Evolutionary conservation across 2,113 vertebrate species (phyloP).

Genomic region (Maccullochella peelii): DNA sequence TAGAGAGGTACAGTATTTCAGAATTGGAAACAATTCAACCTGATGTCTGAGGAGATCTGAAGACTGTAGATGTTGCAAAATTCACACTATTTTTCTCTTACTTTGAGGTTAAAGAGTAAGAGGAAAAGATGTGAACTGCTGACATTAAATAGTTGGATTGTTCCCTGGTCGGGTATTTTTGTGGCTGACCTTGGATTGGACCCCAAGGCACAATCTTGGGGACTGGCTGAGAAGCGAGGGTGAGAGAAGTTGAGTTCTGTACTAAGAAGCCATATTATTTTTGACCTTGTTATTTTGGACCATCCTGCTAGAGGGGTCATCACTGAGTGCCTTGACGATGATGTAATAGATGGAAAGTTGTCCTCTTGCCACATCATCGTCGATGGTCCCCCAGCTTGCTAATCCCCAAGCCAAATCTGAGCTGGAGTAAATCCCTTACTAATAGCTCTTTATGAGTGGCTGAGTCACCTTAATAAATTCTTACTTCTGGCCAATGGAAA

Average conservation of each 20-base stretch:
- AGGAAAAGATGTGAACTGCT: constrained; percentile 66
- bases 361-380: constrained; percentile 49
- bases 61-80: constrained; percentile 45
- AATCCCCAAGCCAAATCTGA: constrained; percentile 50
- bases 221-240: constrained; percentile 23
- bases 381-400: constrained; percentile 37
- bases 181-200: constrained; percentile 51
- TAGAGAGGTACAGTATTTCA: constrained; percentile 54
- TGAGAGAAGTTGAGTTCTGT: constrained; percentile 22
- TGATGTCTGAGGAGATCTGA: constrained; percentile 51
- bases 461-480: constrained; percentile 76
- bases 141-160: constrained; percentile 60
- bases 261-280: constrained; percentile 47
- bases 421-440: constrained; percentile 65
- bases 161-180: constrained; percentile 55
- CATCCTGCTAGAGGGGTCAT: constrained; percentile 48
- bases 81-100: constrained; percentile 37
- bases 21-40: constrained; percentile 65
- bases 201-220: constrained; percentile 36
- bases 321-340: constrained; percentile 29
- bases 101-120: constrained; percentile 48
- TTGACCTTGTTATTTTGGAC: constrained; percentile 54
- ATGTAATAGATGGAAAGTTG: constrained; percentile 64
- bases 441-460: constrained; percentile 74
- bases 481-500: constrained; percentile 55